A percentile compares a stretch with the other conserved stretches of the same genome.
These are phyloP conservation scores for Thamnophis sirtalis DNA, from an alignment of 2,113 vertebrate species.

Conservation along the genomic window DNA sequence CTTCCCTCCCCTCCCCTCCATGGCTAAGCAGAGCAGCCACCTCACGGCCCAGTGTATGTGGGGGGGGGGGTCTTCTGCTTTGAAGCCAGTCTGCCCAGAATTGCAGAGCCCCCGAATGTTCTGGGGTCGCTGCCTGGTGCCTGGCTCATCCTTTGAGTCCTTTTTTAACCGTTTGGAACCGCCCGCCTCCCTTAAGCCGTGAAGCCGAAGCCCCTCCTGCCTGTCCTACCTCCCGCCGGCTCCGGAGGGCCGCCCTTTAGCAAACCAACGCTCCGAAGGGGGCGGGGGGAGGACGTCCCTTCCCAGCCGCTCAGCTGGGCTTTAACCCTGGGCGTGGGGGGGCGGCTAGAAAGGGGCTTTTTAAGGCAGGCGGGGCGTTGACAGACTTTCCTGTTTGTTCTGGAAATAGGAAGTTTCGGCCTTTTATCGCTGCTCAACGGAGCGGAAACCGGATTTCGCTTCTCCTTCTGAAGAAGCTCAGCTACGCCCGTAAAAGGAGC, in stretches of 20 bases:
- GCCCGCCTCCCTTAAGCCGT: neutral
- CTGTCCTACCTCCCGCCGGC: neutral
- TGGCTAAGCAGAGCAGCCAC: too few species aligned
- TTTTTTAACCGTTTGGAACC: neutral
- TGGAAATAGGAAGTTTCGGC: constrained; percentile 46
- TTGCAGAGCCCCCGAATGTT: neutral
- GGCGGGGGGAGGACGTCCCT: fast-evolving
- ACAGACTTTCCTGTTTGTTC: constrained; percentile 2
- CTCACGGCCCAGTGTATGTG: too few species aligned
- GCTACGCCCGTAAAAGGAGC: neutral
- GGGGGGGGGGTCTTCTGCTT: neutral
- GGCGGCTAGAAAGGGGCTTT: neutral
- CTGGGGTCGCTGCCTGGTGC: too few species aligned
- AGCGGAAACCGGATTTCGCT: neutral
- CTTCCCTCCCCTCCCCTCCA: fast-evolving
- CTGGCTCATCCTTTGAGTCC: too few species aligned
- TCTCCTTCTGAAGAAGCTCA: fast-evolving
- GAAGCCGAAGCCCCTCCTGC: neutral
- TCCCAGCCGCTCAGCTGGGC: neutral
- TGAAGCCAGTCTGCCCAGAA: neutral
- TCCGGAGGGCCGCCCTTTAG: neutral
- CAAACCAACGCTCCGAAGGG: neutral
- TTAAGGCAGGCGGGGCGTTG: neutral
- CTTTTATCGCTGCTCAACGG: constrained; percentile 26
- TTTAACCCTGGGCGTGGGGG: fast-evolving